A percentile compares a stretch with the other conserved stretches of the same genome.
phyloP scores from a whole-genome alignment of 2,113 vertebrate species.

The Nothocercus julius region DNA sequence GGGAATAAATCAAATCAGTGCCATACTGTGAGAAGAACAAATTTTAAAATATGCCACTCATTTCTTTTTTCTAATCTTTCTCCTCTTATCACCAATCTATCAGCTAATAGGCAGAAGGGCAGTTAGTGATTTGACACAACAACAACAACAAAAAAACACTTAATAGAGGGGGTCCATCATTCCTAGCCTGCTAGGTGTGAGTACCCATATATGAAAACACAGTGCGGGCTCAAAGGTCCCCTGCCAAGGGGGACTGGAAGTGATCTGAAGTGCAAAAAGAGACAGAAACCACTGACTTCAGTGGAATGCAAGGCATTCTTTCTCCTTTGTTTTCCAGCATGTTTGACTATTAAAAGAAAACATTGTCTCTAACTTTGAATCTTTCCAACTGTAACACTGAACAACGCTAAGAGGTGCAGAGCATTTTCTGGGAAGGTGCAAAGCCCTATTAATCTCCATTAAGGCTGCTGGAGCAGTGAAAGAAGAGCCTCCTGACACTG shows the following conservation, averaged over 20 bases:
- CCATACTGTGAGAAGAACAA: neutral
- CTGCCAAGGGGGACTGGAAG: conserved; percentile 35
- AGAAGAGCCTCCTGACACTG: conserved; percentile 23
- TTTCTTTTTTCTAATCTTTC: neutral
- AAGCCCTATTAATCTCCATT: neutral
- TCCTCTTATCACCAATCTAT: neutral
- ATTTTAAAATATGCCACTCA: neutral
- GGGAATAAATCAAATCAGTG: neutral
- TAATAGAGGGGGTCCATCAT: neutral
- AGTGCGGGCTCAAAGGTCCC: neutral
- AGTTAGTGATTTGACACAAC: neutral
- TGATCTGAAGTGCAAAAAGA: conserved; percentile 48
- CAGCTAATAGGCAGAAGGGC: neutral
- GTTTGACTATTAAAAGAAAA: conserved; percentile 49
- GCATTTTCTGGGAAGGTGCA: neutral
- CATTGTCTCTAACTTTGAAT: neutral
- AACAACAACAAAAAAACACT: neutral
- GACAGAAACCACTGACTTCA: conserved; percentile 64
- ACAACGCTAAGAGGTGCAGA: conserved; percentile 17
- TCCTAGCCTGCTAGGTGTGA: neutral
- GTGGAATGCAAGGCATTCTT: conserved; percentile 55
- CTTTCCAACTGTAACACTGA: neutral
- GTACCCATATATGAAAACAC: neutral
- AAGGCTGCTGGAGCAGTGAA: neutral
- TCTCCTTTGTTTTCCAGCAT: conserved; percentile 51